Evolutionary conservation across 2,113 vertebrate species (phyloP), one percentile per base, ranked within the genome.

Genomic region (Chroicocephalus ridibundus): DNA sequence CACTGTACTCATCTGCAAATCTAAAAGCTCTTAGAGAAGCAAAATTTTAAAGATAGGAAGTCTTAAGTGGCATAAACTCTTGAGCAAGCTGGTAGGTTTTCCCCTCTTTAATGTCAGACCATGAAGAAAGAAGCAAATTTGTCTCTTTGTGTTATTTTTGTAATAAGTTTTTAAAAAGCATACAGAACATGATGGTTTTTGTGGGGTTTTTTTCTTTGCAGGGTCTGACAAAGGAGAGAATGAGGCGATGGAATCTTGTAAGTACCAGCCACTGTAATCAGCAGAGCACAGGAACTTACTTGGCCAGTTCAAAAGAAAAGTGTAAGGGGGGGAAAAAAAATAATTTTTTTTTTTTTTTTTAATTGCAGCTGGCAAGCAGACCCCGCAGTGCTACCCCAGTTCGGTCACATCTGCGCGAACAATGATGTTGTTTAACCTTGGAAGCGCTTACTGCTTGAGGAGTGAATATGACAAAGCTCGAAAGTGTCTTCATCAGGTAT

Each of bases 391-490:
- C 94, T 99, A 99, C 95, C 99, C 99, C 86, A 99, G 99, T 94
- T 99, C 99, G 0, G 99, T 99, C 97, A 99, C 94, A 10, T 98
- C 99, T n/a, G 99, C 99, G 19, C 98, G 99, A 69, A 99, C 99
- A 22, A 99, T 99, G 98, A 99, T 99, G 99, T 98, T 99, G 6
- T 99, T 99, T 95, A 99, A 99, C 97, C 98, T 99, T 9, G 99
- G 99, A 81, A 99, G 99, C 13, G 99, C 99, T 27, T 99, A 99
- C 97, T 99, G 99, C 79, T 94, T 99, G 94, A 97, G 99, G 93
- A 99, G 99, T 44, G 99, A 99, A 92, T 99, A 99, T 7, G 99
- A 99, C 90, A 99, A 99, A 97, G 99, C 99, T 71, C 99, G 99
- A 22, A 99, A 99, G 95, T 99, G 99, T 96, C 99, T 99, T 60